Evolutionary conservation across 1,140 invertebrate genomes (phyloP), one percentile per base, ranked within the genome.

Genomic region (Pachypeltis micranthus): DNA sequence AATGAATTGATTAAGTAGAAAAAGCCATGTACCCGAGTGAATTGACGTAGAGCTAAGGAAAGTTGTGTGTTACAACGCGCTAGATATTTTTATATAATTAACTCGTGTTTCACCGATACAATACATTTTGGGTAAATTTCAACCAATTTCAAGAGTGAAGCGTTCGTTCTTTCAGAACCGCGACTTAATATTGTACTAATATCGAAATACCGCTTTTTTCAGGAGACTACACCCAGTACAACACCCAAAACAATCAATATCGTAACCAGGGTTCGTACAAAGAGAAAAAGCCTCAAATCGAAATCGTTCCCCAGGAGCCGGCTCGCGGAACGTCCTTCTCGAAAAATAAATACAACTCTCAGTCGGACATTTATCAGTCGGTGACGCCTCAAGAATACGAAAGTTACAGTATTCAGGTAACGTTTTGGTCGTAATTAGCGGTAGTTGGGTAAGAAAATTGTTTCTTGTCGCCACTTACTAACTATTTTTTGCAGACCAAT

Each of bases 291-390:
- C 64, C 64, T 16, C 55, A 61, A 44, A 57, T 65, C 0, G 64
- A 65, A 58, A 65, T 65, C 26, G 61, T 65, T 23, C 58, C 61
- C n/a, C 61, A 65, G 51, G 64, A 63, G 28, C 63, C 54, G 31
- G 55, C 44, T 14, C 26, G 63, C 31, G 55, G 31, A 23, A 7
- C 25, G 21, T 31, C 47, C 16, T 64, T 29, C 47, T 23, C 57
- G 14, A 64, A 64, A 23, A 64, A 34, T 34, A 65, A 65, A 60
- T 65, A 65, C 29, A 58, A 54, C 7, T 31, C 44, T 3, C 64
- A 59, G 24, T 61, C 62, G 16, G 44, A 60, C 26, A n/a, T 62
- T 14, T 63, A 65, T 19, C 64, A 62, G 24, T 39, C 64, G 16
- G 64, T 65, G 1, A 65, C 59, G 2, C 59, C 59, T 21, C 64